phyloP scores from a whole-genome alignment of 1,140 invertebrate species.

The Solenopsis invicta region DNA sequence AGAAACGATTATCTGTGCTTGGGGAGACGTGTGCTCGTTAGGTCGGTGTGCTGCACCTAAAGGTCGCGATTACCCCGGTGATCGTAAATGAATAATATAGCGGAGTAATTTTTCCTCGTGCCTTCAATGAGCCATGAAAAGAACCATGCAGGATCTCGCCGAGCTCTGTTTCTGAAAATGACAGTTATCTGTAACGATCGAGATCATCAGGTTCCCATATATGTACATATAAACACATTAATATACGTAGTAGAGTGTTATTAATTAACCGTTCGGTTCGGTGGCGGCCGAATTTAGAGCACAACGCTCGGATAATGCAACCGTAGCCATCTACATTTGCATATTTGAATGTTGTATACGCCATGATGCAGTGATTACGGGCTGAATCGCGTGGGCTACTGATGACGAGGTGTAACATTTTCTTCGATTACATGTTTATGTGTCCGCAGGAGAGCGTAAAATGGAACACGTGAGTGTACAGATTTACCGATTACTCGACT shows the following conservation, averaged over 20 bases:
- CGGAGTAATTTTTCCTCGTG: constrained; percentile 62
- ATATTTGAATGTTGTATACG: constrained; percentile 72
- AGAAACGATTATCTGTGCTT: constrained; percentile 60
- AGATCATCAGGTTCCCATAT: constrained; percentile 8
- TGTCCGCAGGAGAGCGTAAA: neutral
- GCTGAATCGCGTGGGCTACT: constrained; percentile 56
- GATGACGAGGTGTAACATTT: constrained; percentile 57
- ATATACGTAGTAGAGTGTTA: constrained; percentile 37
- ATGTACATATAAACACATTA: constrained; percentile 7
- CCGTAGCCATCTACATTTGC: constrained; percentile 67
- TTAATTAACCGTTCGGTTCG: constrained; percentile 70
- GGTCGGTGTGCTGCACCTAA: constrained; percentile 41
- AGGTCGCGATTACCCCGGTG: constrained; percentile 54
- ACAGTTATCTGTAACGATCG: constrained; percentile 27
- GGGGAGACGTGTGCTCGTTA: constrained; percentile 66
- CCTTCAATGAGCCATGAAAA: constrained; percentile 21
- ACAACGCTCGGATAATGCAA: constrained; percentile 68
- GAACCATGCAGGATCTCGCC: constrained; percentile 13
- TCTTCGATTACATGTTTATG: constrained; percentile 13
- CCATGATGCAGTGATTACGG: constrained; percentile 69
- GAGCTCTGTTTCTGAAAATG: constrained; percentile 21
- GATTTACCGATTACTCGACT: neutral
- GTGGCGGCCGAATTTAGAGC: constrained; percentile 66
- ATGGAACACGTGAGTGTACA: neutral
- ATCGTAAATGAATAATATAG: constrained; percentile 72